Conservation (phyloP, 2,888 invertebrate genomes). For the Pseudoips prasinana region DNA sequence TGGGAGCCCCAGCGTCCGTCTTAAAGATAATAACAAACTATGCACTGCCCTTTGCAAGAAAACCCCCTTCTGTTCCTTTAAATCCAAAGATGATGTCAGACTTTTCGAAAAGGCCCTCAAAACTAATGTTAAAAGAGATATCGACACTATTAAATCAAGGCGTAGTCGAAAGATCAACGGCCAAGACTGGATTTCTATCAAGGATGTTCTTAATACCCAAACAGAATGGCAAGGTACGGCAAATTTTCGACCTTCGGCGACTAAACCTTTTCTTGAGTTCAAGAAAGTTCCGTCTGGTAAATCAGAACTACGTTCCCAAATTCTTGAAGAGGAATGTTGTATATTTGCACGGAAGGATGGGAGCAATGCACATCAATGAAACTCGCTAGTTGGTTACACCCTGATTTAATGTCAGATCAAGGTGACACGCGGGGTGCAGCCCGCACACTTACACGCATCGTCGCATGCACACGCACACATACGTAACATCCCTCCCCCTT, state of each 20-base stretch:
- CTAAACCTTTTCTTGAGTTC: constrained; percentile 13
- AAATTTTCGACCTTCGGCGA: constrained; percentile 17
- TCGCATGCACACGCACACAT: too few relatives aligned
- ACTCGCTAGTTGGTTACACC: too few relatives aligned
- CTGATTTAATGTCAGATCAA: too few relatives aligned
- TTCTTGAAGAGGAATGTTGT: constrained; percentile 12
- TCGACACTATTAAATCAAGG: constrained; percentile 1
- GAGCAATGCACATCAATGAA: too few relatives aligned
- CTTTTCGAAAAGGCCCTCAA: constrained; percentile 7
- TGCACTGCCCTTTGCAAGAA: constrained; percentile 14
- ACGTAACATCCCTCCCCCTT: too few relatives aligned
- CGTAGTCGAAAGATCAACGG: constrained; percentile 8
- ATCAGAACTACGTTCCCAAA: constrained; percentile 13
- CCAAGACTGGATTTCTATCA: constrained; percentile 6
- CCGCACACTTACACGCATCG: too few relatives aligned
- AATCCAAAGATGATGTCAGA: neutral
- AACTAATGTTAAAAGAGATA: constrained; percentile 7
- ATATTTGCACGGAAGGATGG: too few relatives aligned
- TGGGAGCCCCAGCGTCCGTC: constrained; percentile 6
- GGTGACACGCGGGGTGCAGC: too few relatives aligned
- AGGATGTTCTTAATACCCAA: constrained; percentile 8
- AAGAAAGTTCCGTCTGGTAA: constrained; percentile 18
- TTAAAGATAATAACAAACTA: constrained; percentile 14
- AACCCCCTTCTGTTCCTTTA: constrained; percentile 12
- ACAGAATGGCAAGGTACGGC: constrained; percentile 15